Percentiles rank a stretch among this genome's conserved stretches.
phyloP scores from a whole-genome alignment of 2,113 vertebrate species.

The Dicentrarchus labrax region DNA sequence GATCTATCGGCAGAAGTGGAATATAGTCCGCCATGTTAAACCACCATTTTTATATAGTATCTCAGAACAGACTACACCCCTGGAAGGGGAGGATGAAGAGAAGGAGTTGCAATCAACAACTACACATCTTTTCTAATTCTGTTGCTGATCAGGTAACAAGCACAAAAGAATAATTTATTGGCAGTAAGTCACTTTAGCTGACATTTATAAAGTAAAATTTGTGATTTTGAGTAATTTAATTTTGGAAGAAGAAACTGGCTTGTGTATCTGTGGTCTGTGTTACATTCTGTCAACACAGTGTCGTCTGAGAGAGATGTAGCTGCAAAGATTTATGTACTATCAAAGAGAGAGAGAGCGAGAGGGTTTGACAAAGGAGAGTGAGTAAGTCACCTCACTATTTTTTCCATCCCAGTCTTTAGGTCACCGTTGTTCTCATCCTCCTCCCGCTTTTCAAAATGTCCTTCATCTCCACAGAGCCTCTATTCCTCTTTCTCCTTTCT shows the following conservation, averaged over 20 bases:
- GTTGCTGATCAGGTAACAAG: background rate
- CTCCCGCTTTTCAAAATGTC: conserved; percentile 56
- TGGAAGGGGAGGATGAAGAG: too few species aligned
- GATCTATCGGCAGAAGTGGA: too few species aligned
- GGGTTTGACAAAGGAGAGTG: background rate
- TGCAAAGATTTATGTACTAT: conserved; percentile 7
- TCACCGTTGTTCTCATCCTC: conserved; percentile 33
- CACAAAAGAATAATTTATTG: background rate
- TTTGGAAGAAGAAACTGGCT: background rate
- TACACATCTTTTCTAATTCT: background rate
- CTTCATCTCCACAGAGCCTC: conserved; percentile 41
- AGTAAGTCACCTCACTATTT: conserved; percentile 37
- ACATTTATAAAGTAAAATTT: background rate
- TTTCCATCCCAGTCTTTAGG: conserved; percentile 40
- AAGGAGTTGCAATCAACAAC: too few species aligned
- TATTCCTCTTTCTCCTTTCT: conserved; percentile 39
- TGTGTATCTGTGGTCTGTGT: background rate
- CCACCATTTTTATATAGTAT: too few species aligned
- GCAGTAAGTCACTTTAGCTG: background rate
- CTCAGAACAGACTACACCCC: too few species aligned
- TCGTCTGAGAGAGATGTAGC: background rate
- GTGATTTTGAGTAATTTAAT: background rate
- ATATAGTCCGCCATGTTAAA: too few species aligned
- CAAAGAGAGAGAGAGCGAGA: background rate
- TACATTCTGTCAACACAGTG: background rate